Conservation (phyloP, 2,888 invertebrate genomes). For the Lycocerus yunnanus region DNA sequence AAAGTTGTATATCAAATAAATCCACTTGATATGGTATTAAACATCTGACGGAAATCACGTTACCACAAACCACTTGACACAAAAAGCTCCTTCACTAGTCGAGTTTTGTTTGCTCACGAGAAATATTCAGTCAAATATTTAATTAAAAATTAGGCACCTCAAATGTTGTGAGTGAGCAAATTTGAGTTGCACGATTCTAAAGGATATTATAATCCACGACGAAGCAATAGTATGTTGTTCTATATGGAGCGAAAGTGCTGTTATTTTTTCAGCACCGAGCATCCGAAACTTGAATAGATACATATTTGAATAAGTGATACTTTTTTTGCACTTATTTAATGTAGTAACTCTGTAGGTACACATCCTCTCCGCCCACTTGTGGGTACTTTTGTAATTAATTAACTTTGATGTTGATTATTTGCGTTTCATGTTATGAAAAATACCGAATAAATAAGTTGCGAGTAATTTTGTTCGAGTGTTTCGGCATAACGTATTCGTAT, state of each 20-base stretch:
- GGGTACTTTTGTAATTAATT: neutral
- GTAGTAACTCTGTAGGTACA: no score
- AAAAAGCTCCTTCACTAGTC: conserved; percentile 8
- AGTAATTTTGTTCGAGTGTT: neutral
- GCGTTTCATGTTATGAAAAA: neutral
- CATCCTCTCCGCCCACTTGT: neutral
- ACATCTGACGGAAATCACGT: conserved; percentile 13
- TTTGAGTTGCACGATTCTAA: neutral
- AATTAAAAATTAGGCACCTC: conserved; percentile 3
- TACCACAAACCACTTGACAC: conserved; percentile 11
- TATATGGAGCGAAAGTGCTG: no score
- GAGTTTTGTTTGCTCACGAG: conserved; percentile 11
- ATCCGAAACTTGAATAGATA: no score
- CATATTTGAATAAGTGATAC: no score
- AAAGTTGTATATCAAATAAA: neutral
- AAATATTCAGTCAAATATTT: neutral
- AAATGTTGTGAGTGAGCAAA: neutral
- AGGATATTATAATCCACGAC: neutral
- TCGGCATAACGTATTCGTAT: neutral
- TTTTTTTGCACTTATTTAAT: no score
- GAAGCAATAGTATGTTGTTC: no score
- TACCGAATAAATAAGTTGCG: neutral
- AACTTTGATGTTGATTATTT: neutral
- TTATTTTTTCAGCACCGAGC: no score
- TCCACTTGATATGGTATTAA: conserved; percentile 10